Percentiles rank a stretch among this genome's conserved stretches.
Evolutionary conservation across 1,140 invertebrate species (phyloP).

Genomic region (Leptinotarsa undecemlineata): DNA sequence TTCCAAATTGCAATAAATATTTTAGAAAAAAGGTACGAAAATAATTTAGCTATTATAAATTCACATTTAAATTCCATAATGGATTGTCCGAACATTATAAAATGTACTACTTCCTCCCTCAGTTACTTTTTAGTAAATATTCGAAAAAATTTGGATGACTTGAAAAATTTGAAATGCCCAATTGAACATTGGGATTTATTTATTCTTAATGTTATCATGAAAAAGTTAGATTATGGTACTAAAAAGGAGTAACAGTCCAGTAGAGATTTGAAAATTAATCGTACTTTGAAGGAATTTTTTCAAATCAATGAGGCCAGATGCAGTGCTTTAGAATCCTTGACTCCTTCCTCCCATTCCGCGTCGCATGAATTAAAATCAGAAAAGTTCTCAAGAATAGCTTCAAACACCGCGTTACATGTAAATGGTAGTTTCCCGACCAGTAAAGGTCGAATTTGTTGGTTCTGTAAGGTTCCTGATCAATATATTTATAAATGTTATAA

Average conservation of each 20-base stretch:
- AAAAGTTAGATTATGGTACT: constrained; percentile 25
- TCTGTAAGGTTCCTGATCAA: neutral
- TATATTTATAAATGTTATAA: neutral
- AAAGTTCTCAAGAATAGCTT: neutral
- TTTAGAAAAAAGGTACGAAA: constrained; percentile 17
- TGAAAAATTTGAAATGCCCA: constrained; percentile 20
- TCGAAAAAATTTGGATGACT: constrained; percentile 4
- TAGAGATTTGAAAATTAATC: neutral
- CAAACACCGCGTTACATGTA: neutral
- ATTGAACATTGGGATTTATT: constrained; percentile 24
- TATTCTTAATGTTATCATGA: constrained; percentile 5
- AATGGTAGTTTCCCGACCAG: neutral
- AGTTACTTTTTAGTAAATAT: constrained; percentile 15
- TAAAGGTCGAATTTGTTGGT: neutral
- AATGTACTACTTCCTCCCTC: constrained; percentile 21
- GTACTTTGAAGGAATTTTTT: constrained; percentile 19
- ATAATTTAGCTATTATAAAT: constrained; percentile 15
- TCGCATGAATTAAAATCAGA: neutral
- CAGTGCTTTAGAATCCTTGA: neutral
- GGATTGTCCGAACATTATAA: constrained; percentile 7
- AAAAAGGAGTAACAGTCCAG: constrained; percentile 15
- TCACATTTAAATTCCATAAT: constrained; percentile 12
- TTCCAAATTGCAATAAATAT: constrained; percentile 24
- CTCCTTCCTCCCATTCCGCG: neutral
- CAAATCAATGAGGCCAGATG: constrained; percentile 7